Percentiles rank a stretch among this genome's conserved stretches.
Conservation (phyloP, 2,888 invertebrate genomes). For the Nymphalis c-album region DNA sequence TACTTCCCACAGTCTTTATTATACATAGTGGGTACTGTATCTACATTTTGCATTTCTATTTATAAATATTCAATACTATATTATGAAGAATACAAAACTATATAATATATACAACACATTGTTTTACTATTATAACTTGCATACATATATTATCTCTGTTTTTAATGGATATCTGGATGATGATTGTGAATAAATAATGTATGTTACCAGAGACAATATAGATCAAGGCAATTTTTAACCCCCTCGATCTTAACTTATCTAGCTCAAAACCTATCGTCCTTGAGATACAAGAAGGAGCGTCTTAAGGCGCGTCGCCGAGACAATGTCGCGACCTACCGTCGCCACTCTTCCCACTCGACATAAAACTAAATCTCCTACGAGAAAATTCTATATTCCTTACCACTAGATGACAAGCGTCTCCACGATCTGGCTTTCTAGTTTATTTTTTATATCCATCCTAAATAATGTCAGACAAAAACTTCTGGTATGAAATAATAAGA, state of each 20-base stretch:
- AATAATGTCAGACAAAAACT: conserved; percentile 25
- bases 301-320: conserved; percentile 59
- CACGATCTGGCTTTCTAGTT: conserved; percentile 23
- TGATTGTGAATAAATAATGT: too few species aligned
- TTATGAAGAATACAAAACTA: not conserved
- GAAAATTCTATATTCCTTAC: conserved; percentile 35
- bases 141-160: too few species aligned
- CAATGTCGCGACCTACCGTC: conserved; percentile 68
- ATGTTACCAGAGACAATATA: not conserved
- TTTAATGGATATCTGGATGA: too few species aligned
- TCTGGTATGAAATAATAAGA: conserved; percentile 16
- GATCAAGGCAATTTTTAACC: not conserved
- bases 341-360: conserved; percentile 71
- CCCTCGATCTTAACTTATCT: conserved; percentile 25
- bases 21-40: not conserved
- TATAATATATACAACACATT: too few species aligned
- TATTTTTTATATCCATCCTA: conserved; percentile 25
- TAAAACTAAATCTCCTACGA: conserved; percentile 64
- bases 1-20: conserved; percentile 1
- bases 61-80: not conserved
- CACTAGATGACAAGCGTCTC: conserved; percentile 33
- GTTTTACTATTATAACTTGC: too few species aligned
- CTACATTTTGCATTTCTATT: not conserved
- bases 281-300: conserved; percentile 45
- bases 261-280: conserved; percentile 32